phyloP scores from a whole-genome alignment of 2,888 invertebrate species.

The Acronicta aceris region DNA sequence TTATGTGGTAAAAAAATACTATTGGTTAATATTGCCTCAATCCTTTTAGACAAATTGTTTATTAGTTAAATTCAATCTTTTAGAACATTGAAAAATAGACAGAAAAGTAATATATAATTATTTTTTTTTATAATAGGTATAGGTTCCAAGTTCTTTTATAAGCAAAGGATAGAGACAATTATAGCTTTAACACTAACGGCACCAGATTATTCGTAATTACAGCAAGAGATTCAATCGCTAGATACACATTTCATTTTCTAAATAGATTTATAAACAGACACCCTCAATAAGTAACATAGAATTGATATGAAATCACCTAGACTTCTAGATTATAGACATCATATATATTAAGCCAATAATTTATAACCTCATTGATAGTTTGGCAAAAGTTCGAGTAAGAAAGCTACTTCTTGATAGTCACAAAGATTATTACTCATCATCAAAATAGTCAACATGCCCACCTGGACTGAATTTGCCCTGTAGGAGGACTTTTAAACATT shows the following conservation, averaged over 20 bases:
- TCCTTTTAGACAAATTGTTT: constrained; percentile 11
- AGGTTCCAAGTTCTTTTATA: not conserved
- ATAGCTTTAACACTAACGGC: not conserved
- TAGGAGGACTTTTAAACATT: constrained; percentile 92
- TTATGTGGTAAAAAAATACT: not conserved
- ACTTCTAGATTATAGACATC: constrained; percentile 53
- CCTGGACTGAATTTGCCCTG: constrained; percentile 93
- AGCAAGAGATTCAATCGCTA: constrained; percentile 23
- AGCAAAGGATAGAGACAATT: not conserved
- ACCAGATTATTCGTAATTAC: constrained; percentile 23
- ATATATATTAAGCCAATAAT: constrained; percentile 51
- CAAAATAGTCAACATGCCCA: constrained; percentile 95
- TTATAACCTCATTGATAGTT: constrained; percentile 52
- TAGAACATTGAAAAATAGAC: constrained; percentile 32
- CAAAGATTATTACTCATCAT: constrained; percentile 81
- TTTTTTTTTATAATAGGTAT: not conserved
- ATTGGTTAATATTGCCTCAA: constrained; percentile 27
- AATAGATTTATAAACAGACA: constrained; percentile 39
- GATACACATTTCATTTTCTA: constrained; percentile 37
- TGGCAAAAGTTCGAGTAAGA: constrained; percentile 63
- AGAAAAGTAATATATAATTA: constrained; percentile 12
- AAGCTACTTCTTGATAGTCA: constrained; percentile 59
- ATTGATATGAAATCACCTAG: constrained; percentile 48
- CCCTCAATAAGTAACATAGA: constrained; percentile 50
- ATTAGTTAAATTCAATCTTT: constrained; percentile 21